These are phyloP conservation scores for Psittacula echo DNA, from an alignment of 2,797 vertebrate genomes.

Conservation along the genomic window DNA sequence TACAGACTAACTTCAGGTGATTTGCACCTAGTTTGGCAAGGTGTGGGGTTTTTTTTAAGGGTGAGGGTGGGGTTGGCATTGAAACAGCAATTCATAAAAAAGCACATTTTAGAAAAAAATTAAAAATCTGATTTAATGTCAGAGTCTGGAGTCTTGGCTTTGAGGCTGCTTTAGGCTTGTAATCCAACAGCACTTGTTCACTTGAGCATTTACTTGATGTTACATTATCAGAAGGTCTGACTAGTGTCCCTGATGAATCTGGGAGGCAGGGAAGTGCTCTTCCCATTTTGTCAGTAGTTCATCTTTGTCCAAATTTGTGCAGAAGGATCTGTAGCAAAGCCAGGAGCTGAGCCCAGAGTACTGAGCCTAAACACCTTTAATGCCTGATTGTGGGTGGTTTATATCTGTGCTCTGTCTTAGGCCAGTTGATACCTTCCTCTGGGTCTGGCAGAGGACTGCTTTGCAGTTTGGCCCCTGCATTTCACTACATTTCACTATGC, in stretches of 20 bases:
- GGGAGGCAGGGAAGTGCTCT: neutral
- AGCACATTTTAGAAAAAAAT: constrained; percentile 74
- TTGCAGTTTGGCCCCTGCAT: neutral
- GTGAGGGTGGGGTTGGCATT: constrained; percentile 27
- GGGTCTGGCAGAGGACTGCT: neutral
- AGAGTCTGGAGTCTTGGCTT: constrained; percentile 63
- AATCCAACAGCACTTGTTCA: neutral
- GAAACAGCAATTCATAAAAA: constrained; percentile 55
- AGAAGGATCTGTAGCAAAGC: neutral
- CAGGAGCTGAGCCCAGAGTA: neutral
- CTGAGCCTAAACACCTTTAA: neutral
- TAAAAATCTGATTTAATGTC: constrained; percentile 67
- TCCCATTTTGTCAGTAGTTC: neutral
- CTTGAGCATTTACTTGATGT: neutral
- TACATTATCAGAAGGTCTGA: neutral
- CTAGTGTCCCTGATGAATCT: neutral
- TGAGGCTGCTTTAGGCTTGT: neutral
- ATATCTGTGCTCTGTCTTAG: neutral
- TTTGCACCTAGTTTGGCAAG: constrained; percentile 49
- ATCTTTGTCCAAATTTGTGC: neutral
- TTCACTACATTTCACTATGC: neutral
- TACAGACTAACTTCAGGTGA: constrained; percentile 58
- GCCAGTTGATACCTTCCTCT: neutral
- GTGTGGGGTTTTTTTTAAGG: neutral
- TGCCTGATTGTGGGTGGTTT: neutral